These are phyloP conservation scores for Axis porcinus DNA, from an alignment of 2,113 vertebrate genomes.

Conservation along the genomic window DNA sequence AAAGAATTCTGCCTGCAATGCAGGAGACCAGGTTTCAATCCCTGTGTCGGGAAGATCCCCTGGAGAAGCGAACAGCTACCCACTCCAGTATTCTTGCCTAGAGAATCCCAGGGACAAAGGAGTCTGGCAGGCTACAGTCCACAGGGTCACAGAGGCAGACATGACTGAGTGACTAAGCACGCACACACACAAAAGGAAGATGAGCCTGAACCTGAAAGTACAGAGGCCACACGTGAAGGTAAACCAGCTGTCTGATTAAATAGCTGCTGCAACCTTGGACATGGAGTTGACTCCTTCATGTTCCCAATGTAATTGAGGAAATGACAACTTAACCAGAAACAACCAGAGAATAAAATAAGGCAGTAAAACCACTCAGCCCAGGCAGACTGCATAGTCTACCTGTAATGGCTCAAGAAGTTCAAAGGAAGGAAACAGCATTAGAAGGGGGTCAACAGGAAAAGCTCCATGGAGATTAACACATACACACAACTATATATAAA, in stretches of 20 bases:
- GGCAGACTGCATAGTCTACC: not conserved
- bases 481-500: not conserved
- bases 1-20: not conserved
- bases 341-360: not conserved
- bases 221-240: not conserved
- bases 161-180: not conserved
- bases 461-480: not conserved
- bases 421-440: not conserved
- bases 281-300: not conserved
- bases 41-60: not conserved
- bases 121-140: not conserved
- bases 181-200: not conserved
- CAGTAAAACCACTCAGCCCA: not conserved
- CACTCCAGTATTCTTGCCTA: not conserved
- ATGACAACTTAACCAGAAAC: conserved; percentile 9
- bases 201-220: not conserved
- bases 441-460: not conserved
- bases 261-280: not conserved
- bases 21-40: not conserved
- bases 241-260: not conserved
- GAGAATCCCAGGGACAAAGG: not conserved
- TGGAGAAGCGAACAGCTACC: not conserved
- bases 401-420: not conserved
- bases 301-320: not conserved
- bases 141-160: not conserved